Percentiles rank a stretch among this genome's conserved stretches.
Evolutionary conservation across 1,140 invertebrate species (phyloP).

Genomic region (Solen grandis): DNA sequence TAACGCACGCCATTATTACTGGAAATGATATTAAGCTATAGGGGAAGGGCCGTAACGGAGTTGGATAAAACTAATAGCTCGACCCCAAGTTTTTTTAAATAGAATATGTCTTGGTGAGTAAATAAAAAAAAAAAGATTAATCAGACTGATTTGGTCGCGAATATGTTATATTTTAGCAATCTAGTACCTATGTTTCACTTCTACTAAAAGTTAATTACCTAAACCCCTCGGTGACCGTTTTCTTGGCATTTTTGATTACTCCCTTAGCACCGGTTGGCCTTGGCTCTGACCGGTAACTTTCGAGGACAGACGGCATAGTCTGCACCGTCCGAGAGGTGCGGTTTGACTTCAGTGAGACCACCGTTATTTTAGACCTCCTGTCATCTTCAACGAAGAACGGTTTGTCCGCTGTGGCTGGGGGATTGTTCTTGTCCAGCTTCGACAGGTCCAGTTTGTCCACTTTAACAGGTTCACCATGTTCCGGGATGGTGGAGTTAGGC

Average conservation of each 20-base stretch:
- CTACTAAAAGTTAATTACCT: too few species aligned
- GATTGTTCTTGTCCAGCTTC: neutral
- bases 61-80: too few species aligned
- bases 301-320: slow-evolving; percentile 30
- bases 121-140: too few species aligned
- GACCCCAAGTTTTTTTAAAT: too few species aligned
- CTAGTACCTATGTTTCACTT: too few species aligned
- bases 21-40: too few species aligned
- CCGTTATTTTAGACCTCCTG: slow-evolving; percentile 39
- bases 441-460: neutral
- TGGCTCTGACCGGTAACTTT: slow-evolving; percentile 1
- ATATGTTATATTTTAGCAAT: too few species aligned
- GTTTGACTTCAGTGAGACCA: slow-evolving; percentile 43
- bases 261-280: slow-evolving; percentile 12
- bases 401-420: neutral
- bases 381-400: slow-evolving; percentile 34
- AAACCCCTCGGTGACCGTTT: slow-evolving; percentile 31
- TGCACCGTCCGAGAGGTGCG: slow-evolving; percentile 44
- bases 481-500: neutral
- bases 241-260: slow-evolving; percentile 25
- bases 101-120: too few species aligned
- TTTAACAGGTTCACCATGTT: neutral
- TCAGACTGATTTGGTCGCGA: too few species aligned
- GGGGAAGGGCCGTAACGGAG: too few species aligned
- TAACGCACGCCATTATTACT: too few species aligned